phyloP scores from a whole-genome alignment of 2,888 invertebrate species.

The Cosmorhoe ocellata region DNA sequence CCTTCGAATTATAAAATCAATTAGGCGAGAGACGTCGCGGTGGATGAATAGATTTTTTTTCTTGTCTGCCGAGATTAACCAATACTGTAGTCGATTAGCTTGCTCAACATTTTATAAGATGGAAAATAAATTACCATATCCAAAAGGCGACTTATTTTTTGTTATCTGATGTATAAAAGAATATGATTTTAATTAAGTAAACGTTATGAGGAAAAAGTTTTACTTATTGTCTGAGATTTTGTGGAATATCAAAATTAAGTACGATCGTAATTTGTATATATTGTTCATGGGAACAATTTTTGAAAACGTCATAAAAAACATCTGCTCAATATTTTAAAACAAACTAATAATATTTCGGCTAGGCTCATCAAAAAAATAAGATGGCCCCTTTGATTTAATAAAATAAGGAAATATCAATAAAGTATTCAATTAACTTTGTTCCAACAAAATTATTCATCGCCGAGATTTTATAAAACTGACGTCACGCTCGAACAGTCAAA shows the following conservation, averaged over 20 bases:
- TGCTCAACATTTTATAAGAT: conserved; percentile 13
- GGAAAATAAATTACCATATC: no score
- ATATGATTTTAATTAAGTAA: conserved; percentile 1
- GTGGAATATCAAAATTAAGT: no score
- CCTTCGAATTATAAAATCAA: conserved; percentile 71
- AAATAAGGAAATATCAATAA: conserved; percentile 49
- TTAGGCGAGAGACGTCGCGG: conserved; percentile 51
- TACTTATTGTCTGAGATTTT: not conserved
- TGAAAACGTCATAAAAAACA: not conserved
- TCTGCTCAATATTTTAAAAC: no score
- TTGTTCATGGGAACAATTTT: no score
- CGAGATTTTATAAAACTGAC: conserved; percentile 70
- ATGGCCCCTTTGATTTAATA: conserved; percentile 5
- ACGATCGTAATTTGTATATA: no score
- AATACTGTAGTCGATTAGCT: conserved; percentile 25
- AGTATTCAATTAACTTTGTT: conserved; percentile 63
- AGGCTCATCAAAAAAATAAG: not conserved
- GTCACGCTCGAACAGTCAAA: conserved; percentile 77
- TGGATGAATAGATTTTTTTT: conserved; percentile 39
- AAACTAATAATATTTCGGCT: no score
- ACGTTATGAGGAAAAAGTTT: not conserved
- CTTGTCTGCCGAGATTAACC: conserved; percentile 28
- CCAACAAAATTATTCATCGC: conserved; percentile 72
- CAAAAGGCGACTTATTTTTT: conserved; percentile 14
- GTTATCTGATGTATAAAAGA: not conserved